phyloP scores from a whole-genome alignment of 2,113 vertebrate species.

The Acanthochromis polyacanthus region DNA sequence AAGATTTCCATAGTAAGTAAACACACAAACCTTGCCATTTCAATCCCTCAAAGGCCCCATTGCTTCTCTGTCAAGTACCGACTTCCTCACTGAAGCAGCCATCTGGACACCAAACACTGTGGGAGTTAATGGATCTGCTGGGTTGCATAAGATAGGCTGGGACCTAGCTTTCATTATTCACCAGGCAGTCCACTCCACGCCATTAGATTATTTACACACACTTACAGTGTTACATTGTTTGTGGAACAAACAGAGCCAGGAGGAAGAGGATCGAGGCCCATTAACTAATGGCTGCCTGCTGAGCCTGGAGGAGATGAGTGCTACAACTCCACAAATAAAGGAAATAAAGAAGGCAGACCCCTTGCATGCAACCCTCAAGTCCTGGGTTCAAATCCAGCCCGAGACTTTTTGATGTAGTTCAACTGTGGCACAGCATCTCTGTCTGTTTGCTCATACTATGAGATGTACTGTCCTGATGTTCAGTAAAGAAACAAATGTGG shows the following conservation, averaged over 20 bases:
- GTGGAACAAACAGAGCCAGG: conserved; percentile 22
- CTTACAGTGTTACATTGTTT: conserved; percentile 49
- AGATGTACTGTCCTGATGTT: too few relatives aligned
- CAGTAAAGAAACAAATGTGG: too few relatives aligned
- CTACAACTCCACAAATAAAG: conserved; percentile 6
- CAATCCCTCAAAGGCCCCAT: conserved; percentile 10
- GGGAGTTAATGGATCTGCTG: conserved; percentile 59
- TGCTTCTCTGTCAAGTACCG: conserved; percentile 22
- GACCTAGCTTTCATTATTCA: conserved; percentile 66
- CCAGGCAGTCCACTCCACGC: conserved; percentile 50
- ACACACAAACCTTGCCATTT: background rate
- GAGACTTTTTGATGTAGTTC: background rate
- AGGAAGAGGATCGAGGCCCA: conserved; percentile 8
- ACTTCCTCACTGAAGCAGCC: conserved; percentile 61
- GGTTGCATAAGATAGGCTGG: conserved; percentile 69
- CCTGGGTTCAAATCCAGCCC: conserved; percentile 15
- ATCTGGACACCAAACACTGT: conserved; percentile 73
- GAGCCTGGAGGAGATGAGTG: conserved; percentile 19
- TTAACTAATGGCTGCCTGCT: conserved; percentile 47
- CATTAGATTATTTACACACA: conserved; percentile 68
- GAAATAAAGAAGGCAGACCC: background rate
- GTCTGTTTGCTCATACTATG: background rate
- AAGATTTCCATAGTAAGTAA: background rate
- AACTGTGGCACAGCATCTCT: background rate
- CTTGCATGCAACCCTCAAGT: background rate